Base-by-base conservation (phyloP, 2,113 vertebrate species). In the Gambusia holbrooki region DNA sequence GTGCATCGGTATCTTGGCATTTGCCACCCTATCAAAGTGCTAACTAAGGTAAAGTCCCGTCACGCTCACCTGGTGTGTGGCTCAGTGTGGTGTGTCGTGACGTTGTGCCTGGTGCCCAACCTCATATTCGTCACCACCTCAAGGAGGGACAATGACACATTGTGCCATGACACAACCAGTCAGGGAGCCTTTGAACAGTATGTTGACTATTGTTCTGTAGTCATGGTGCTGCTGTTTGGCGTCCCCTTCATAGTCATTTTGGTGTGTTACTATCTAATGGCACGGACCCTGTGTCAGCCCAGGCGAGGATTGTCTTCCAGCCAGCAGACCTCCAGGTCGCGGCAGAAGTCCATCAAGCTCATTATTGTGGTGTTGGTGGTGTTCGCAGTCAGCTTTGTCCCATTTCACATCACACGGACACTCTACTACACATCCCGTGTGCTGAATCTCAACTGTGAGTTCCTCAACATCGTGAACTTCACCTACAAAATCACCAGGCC, bases 401-500 rank as follows among this genome's bases (percentile, higher is more conserved):
- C 98, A 2, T 99, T 98, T 89, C 97, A 99, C 85, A 85, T 99
- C 90, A 99, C 97, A 0, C 93, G 96, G 25, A 97, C 96, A 12
- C 73, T 97, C 62, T 99, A 98, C 89, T 98, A 99, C 87, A 81
- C 94, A 22, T 90, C 95, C 29, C 95, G 90, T 22, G 90, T 97
- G 25, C 66, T 97, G 69, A 28, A 95, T 4, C 94, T 93, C 0
- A 35, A 95, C 74, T 99, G 97, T 40, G 1, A 2, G 5, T 83
- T 93, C 28, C 96, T 98, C 78, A 97, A 97, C 88, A 86, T 96
- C 0, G 89, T 98, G 78, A 99, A 97, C 82, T 94, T 98, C 62
- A 90, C 93, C 33, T 99, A 98, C 87, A 99, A 99, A 92, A 95
- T 97, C 91, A 99, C 97, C 0, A 91, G 96, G 22, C 97, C 97